phyloP scores from a whole-genome alignment of 2,113 vertebrate species.

The Myrmecophaga tridactyla region DNA sequence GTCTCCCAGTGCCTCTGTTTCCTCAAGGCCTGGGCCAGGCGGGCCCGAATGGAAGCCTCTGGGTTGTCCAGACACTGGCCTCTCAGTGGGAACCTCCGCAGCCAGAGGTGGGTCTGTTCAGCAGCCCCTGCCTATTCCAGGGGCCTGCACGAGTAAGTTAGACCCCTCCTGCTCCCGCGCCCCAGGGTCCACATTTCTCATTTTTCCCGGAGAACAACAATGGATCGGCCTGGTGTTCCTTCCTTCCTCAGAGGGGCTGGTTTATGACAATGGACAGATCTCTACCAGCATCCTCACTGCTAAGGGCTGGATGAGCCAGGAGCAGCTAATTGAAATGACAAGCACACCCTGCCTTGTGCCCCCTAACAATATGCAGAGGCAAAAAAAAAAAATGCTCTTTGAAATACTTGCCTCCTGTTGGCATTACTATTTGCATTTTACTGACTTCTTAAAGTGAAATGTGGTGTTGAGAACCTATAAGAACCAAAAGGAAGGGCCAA shows the following conservation, averaged over 20 bases:
- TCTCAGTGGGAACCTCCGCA: background rate
- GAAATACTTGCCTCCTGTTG: background rate
- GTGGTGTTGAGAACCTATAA: background rate
- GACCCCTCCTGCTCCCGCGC: background rate
- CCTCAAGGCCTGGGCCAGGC: background rate
- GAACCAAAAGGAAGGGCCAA: background rate
- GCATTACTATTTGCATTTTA: background rate
- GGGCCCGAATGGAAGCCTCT: background rate
- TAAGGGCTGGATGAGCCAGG: background rate
- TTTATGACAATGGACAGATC: slow-evolving; percentile 40
- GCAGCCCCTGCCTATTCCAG: background rate
- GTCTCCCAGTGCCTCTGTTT: background rate
- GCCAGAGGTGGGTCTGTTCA: background rate
- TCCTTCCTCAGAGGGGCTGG: slow-evolving; percentile 39
- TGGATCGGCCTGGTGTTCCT: slow-evolving; percentile 15
- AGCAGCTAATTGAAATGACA: background rate
- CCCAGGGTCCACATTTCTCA: slow-evolving; percentile 1
- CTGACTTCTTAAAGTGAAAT: background rate
- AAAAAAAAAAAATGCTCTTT: slow-evolving; percentile 12
- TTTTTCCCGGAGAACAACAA: slow-evolving; percentile 40
- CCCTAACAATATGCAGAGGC: background rate
- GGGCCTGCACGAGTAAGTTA: background rate
- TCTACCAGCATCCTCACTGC: background rate
- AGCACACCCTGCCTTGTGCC: background rate
- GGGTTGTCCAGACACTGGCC: background rate